A percentile compares a stretch with the other conserved stretches of the same genome.
Evolutionary conservation across 1,140 invertebrate genomes (phyloP).

Genomic region (Zaprionus lachaisei): DNA sequence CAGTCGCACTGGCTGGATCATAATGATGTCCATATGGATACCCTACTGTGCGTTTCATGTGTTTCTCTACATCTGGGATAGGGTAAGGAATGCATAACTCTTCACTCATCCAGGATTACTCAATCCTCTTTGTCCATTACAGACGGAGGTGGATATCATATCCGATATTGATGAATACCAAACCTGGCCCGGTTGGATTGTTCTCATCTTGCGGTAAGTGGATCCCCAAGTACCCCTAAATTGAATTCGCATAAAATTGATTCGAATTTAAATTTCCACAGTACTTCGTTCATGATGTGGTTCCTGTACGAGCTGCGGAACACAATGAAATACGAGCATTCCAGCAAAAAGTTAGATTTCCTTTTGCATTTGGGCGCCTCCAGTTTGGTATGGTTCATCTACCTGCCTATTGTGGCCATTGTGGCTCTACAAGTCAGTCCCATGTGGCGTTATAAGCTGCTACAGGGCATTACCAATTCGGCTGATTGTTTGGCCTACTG

Average conservation of each 20-base stretch:
- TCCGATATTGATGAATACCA: conserved; percentile 98
- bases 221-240: background rate
- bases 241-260: background rate
- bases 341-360: conserved; percentile 95
- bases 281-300: conserved; percentile 96
- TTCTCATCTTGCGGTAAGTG: conserved; percentile 87
- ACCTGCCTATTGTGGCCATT: conserved; percentile 96
- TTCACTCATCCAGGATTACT: background rate
- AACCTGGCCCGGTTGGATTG: conserved; percentile 98
- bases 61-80: conserved; percentile 97
- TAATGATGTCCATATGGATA: conserved; percentile 96
- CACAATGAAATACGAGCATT: conserved; percentile 96
- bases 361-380: conserved; percentile 98
- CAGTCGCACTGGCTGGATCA: conserved; percentile 88
- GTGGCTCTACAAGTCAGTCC: conserved; percentile 97
- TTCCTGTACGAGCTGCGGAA: conserved; percentile 96
- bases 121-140: conserved; percentile 53
- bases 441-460: conserved; percentile 97
- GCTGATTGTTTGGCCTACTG: conserved; percentile 97
- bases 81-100: conserved; percentile 87
- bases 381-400: conserved; percentile 99
- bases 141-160: conserved; percentile 98
- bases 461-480: conserved; percentile 96
- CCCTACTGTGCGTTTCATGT: conserved; percentile 96
- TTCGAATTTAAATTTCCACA: conserved; percentile 85